These are phyloP conservation scores for Thysanoteuthis rhombus DNA, from an alignment of 2,888 invertebrate genomes.

Conservation along the genomic window DNA sequence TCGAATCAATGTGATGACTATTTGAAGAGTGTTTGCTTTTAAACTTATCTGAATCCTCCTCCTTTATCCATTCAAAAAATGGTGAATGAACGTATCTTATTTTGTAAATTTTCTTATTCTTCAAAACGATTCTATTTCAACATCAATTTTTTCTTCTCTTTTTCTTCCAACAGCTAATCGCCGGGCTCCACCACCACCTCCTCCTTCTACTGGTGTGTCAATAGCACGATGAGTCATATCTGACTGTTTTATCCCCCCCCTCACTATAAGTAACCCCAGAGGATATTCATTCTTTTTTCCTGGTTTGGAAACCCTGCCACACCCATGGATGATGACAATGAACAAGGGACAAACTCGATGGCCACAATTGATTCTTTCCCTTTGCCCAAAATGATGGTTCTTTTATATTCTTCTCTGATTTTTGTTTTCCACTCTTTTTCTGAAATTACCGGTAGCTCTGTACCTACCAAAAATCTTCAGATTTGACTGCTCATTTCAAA, in stretches of 20 bases:
- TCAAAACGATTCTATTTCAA: neutral
- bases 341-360: neutral
- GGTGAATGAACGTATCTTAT: too few relatives aligned
- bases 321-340: conserved; percentile 12
- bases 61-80: too few relatives aligned
- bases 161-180: neutral
- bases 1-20: too few relatives aligned
- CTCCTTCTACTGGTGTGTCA: conserved; percentile 14
- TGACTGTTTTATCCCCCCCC: neutral
- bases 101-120: neutral
- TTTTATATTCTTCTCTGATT: neutral
- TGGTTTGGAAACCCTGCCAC: neutral
- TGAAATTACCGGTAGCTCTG: neutral
- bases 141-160: neutral
- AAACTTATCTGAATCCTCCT: too few relatives aligned
- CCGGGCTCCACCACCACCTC: conserved; percentile 20
- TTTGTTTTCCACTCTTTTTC: neutral
- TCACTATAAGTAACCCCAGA: neutral
- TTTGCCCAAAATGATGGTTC: neutral
- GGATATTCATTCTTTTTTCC: neutral
- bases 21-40: too few relatives aligned
- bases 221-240: conserved; percentile 14
- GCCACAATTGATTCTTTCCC: neutral
- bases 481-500: neutral
- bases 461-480: neutral